A percentile compares a stretch with the other conserved stretches of the same genome.
Evolutionary conservation across 1,140 invertebrate species (phyloP).

Genomic region (Rhysida immarginata): DNA sequence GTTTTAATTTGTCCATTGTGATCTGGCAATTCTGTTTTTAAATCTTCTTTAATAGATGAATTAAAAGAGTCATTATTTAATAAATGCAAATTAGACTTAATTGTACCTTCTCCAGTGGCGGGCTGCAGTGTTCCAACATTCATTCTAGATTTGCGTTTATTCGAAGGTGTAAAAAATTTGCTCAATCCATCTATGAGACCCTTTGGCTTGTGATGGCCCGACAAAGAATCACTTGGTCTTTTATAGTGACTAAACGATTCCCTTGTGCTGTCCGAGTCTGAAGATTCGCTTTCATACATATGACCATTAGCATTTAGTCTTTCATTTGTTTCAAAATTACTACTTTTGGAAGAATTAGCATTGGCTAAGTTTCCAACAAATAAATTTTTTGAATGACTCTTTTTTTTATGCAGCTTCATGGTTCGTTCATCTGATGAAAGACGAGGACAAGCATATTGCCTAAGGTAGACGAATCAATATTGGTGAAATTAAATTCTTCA

Average conservation of each 20-base stretch:
- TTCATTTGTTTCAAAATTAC: neutral
- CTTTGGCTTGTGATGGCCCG: constrained; percentile 5
- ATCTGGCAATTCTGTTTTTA: neutral
- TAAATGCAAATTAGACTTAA: neutral
- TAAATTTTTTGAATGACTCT: neutral
- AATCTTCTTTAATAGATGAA: neutral
- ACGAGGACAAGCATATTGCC: constrained; percentile 5
- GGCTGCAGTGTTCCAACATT: neutral
- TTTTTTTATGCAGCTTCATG: neutral
- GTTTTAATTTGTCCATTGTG: neutral
- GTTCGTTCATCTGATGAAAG: neutral
- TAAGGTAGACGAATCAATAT: too few species aligned
- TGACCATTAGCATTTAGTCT: neutral
- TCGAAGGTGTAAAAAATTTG: constrained; percentile 27
- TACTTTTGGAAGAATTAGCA: neutral
- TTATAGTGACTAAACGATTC: neutral
- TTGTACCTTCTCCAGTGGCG: too few species aligned
- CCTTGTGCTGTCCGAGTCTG: neutral
- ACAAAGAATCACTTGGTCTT: neutral
- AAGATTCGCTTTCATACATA: neutral
- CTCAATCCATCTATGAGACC: constrained; percentile 23
- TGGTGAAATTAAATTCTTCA: too few species aligned
- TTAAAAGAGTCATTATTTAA: neutral
- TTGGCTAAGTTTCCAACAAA: neutral
- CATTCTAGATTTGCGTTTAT: constrained; percentile 24